A percentile compares a stretch with the other conserved stretches of the same genome.
These are phyloP conservation scores for Agrochola lychnidis DNA, from an alignment of 2,888 invertebrate species.

Conservation along the genomic window DNA sequence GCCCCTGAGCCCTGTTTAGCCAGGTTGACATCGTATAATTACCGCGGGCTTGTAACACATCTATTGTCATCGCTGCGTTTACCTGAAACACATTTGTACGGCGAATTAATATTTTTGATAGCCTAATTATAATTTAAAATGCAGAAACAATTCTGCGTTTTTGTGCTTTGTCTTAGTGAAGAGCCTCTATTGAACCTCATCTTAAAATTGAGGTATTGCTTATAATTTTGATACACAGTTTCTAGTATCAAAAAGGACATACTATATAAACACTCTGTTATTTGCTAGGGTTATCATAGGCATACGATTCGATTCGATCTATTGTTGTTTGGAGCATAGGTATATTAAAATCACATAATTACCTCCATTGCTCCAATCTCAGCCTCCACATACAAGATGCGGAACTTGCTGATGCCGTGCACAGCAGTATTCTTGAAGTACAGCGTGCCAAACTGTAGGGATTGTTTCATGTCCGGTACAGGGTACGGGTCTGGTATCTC, in stretches of 20 bases:
- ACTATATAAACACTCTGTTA: too few relatives aligned
- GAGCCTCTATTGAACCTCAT: too few relatives aligned
- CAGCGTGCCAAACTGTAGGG: constrained; percentile 93
- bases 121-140: too few relatives aligned
- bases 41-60: constrained; percentile 93
- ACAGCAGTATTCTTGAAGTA: constrained; percentile 93
- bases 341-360: constrained; percentile 5
- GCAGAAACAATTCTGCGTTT: too few relatives aligned
- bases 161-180: too few relatives aligned
- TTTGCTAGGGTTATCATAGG: too few relatives aligned
- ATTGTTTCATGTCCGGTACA: constrained; percentile 94
- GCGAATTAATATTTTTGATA: not conserved
- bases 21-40: constrained; percentile 94
- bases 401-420: constrained; percentile 94
- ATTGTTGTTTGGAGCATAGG: too few relatives aligned
- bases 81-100: constrained; percentile 87
- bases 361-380: constrained; percentile 95
- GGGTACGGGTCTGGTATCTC: constrained; percentile 95
- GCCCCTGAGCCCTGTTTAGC: constrained; percentile 93
- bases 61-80: constrained; percentile 93
- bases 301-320: too few relatives aligned
- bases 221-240: too few relatives aligned
- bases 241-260: too few relatives aligned
- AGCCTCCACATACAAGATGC: constrained; percentile 92
- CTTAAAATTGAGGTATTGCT: too few relatives aligned